phyloP scores from a whole-genome alignment of 2,113 vertebrate species.

The Plecotus auritus region DNA sequence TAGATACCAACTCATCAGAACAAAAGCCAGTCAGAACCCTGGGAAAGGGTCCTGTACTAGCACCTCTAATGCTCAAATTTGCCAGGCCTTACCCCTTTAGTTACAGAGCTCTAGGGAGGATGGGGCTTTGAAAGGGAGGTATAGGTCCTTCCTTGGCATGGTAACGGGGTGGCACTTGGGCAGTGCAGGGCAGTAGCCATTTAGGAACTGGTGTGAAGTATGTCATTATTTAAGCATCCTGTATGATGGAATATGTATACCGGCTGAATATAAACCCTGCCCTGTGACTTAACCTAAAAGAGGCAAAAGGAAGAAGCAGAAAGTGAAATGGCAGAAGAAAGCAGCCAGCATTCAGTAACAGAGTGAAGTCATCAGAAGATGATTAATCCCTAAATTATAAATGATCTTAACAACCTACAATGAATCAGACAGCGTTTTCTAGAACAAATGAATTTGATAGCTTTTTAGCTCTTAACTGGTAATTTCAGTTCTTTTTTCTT shows the following conservation, averaged over 20 bases:
- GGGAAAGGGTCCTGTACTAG: neutral
- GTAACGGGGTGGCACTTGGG: neutral
- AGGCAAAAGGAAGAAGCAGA: neutral
- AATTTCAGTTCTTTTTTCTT: neutral
- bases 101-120: neutral
- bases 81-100: neutral
- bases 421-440: neutral
- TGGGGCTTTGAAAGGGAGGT: neutral
- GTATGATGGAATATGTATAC: neutral
- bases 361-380: neutral
- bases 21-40: neutral
- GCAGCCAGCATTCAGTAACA: neutral
- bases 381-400: conserved; percentile 11
- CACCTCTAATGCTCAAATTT: neutral
- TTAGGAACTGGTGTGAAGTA: neutral
- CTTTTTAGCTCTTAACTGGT: conserved; percentile 36
- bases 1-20: neutral
- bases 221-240: neutral
- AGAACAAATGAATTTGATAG: neutral
- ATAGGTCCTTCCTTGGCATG: neutral
- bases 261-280: neutral
- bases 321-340: neutral
- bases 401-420: conserved; percentile 25
- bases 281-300: neutral
- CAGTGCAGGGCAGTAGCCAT: neutral